Conservation (phyloP, 1,140 invertebrate genomes). For the Drosophila elegans region DNA sequence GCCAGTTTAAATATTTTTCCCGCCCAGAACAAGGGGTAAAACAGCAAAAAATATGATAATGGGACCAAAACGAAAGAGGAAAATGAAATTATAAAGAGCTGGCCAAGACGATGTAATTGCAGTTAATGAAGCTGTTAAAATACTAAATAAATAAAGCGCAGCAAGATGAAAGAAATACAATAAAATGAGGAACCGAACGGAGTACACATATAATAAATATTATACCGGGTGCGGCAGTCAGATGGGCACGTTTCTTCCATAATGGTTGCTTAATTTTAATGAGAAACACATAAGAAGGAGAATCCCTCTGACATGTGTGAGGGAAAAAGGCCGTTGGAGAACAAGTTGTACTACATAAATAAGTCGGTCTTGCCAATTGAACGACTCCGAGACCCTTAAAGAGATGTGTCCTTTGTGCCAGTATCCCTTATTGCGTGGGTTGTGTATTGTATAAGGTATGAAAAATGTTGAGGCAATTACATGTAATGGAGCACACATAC, state of each 20-base stretch:
- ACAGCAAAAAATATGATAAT: constrained; percentile 3
- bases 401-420: constrained; percentile 26
- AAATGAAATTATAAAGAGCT: constrained; percentile 29
- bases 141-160: constrained; percentile 64
- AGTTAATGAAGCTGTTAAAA: constrained; percentile 57
- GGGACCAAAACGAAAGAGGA: constrained; percentile 2
- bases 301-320: constrained; percentile 11
- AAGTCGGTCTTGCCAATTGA: constrained; percentile 49
- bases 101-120: constrained; percentile 33
- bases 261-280: constrained; percentile 79
- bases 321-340: constrained; percentile 4
- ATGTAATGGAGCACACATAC: constrained; percentile 59
- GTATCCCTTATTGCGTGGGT: constrained; percentile 16
- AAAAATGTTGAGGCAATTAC: constrained; percentile 78
- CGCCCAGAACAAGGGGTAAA: not conserved
- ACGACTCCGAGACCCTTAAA: constrained; percentile 37
- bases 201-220: constrained; percentile 48
- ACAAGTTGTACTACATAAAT: constrained; percentile 19
- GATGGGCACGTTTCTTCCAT: constrained; percentile 68
- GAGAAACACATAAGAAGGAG: constrained; percentile 62
- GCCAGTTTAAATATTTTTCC: constrained; percentile 38
- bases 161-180: constrained; percentile 1
- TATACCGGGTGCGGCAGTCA: constrained; percentile 32
- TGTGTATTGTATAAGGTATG: constrained; percentile 23
- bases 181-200: constrained; percentile 22